Percentiles rank a stretch among this genome's conserved stretches.
Evolutionary conservation across 2,888 invertebrate species (phyloP).

Genomic region (Pomacea canaliculata): DNA sequence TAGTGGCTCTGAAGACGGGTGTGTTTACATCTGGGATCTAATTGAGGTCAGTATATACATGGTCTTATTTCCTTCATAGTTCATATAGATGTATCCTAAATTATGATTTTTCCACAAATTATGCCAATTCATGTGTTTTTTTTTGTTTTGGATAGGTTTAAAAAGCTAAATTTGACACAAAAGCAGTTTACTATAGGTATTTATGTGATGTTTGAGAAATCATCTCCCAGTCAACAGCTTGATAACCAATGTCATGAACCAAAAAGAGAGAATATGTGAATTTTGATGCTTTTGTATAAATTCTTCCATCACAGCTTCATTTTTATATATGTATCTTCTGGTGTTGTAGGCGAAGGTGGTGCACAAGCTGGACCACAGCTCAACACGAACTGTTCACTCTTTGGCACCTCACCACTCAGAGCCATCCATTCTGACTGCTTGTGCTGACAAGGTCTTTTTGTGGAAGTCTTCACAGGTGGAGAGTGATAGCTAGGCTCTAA

Average conservation of each 20-base stretch:
- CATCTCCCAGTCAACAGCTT: no score
- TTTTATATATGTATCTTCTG: no score
- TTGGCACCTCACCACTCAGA: slow-evolving; percentile 85
- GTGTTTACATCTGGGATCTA: slow-evolving; percentile 90
- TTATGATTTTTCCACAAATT: no score
- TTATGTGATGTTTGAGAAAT: no score
- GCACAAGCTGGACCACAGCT: slow-evolving; percentile 66
- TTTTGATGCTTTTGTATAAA: no score
- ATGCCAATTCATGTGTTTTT: no score
- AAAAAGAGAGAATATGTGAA: no score
- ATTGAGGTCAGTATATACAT: slow-evolving; percentile 73
- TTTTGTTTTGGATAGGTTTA: no score
- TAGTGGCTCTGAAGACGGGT: slow-evolving; percentile 90
- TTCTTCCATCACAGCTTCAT: no score
- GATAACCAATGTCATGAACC: no score
- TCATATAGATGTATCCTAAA: not conserved
- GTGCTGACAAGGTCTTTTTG: slow-evolving; percentile 75
- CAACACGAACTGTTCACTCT: slow-evolving; percentile 81
- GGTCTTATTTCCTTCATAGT: not conserved
- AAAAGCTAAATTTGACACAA: no score
- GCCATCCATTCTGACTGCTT: slow-evolving; percentile 80
- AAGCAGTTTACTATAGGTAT: no score
- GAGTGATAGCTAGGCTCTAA: not conserved
- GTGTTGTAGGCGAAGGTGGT: slow-evolving; percentile 73
- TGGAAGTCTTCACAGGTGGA: slow-evolving; percentile 55